phyloP scores from a whole-genome alignment of 2,888 invertebrate genomes.

The Ophion slaviceki region DNA sequence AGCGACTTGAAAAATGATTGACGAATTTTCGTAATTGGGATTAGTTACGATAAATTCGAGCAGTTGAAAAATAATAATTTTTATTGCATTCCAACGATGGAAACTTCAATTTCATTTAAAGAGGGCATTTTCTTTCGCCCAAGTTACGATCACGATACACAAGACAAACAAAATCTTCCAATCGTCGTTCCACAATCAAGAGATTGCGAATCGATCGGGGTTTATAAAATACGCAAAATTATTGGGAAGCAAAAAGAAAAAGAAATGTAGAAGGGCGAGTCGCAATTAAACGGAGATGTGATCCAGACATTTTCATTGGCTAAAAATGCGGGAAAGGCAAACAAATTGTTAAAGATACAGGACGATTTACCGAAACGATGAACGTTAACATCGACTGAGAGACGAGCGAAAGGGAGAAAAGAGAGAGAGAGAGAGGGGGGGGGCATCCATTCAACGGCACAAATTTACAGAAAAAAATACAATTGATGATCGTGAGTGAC shows the following conservation, averaged over 20 bases:
- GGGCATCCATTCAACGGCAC: background rate
- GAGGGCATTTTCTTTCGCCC: no score
- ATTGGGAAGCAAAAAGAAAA: slow-evolving; percentile 6
- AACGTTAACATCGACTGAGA: slow-evolving; percentile 10
- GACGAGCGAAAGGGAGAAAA: background rate
- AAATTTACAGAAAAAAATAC: background rate
- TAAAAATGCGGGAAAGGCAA: slow-evolving; percentile 38
- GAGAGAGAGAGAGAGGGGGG: background rate
- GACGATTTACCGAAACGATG: slow-evolving; percentile 56
- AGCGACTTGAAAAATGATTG: no score
- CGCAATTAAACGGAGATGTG: background rate
- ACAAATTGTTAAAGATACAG: slow-evolving; percentile 27
- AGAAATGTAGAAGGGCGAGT: background rate
- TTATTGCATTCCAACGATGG: no score
- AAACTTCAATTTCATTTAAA: no score
- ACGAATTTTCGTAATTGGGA: no score
- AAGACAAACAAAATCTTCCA: slow-evolving; percentile 6
- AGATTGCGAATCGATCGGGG: slow-evolving; percentile 37
- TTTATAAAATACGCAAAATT: slow-evolving; percentile 4
- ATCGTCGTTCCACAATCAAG: background rate
- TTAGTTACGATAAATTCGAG: no score
- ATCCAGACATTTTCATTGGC: slow-evolving; percentile 48
- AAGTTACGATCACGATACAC: background rate
- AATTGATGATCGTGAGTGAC: slow-evolving; percentile 11
- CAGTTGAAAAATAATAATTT: no score